Conservation (phyloP, 1,140 invertebrate species). For the Eulimnadia texana region DNA sequence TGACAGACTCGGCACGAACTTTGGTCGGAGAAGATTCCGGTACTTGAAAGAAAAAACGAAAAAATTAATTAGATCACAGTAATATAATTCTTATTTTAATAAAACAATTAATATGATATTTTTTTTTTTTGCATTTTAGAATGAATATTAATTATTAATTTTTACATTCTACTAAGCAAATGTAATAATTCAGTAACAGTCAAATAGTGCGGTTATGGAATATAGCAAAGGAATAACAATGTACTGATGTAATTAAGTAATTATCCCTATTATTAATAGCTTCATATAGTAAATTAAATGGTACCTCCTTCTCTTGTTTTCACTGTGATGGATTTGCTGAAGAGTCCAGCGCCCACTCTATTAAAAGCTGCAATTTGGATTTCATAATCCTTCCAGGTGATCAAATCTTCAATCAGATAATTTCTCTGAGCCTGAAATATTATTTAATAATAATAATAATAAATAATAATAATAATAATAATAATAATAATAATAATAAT, state of each 20-base stretch:
- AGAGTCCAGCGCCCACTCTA: conserved; percentile 87
- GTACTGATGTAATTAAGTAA: no score
- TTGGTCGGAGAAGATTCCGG: conserved; percentile 81
- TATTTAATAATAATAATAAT: no score
- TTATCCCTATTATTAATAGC: no score
- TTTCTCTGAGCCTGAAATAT: conserved; percentile 66
- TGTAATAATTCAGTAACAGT: neutral
- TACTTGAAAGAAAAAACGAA: conserved; percentile 34
- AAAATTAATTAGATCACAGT: no score
- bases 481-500: conserved; percentile 9
- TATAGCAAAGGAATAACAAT: no score
- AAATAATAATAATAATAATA: conserved; percentile 12
- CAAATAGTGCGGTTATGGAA: no score
- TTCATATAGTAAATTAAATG: no score
- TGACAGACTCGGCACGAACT: conserved; percentile 58
- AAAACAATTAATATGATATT: neutral
- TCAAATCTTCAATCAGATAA: conserved; percentile 81
- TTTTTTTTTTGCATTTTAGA: neutral
- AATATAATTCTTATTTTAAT: neutral
- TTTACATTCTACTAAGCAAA: conserved; percentile 19
- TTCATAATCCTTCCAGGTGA: conserved; percentile 95
- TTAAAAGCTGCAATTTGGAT: conserved; percentile 96
- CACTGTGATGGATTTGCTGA: conserved; percentile 77
- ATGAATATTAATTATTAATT: neutral
- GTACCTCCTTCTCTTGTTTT: conserved; percentile 83